Conservation (phyloP, 2,888 invertebrate genomes). For the Nasonovia ribisnigri region DNA sequence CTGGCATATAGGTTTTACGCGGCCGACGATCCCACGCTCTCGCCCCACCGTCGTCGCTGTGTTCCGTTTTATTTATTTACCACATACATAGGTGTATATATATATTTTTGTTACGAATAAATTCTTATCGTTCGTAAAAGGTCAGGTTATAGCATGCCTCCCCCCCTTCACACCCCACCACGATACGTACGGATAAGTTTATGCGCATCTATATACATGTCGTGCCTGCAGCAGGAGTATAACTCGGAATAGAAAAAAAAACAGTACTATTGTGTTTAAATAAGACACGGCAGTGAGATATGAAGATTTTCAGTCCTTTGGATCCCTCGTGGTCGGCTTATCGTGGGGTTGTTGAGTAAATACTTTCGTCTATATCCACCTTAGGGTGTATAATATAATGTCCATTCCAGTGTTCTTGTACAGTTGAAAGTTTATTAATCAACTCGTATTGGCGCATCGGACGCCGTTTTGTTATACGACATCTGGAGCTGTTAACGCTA, state of each 20-base stretch:
- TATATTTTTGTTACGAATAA: not conserved
- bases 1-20: not conserved
- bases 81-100: not conserved
- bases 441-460: not conserved
- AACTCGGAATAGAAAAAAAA: not conserved
- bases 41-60: not conserved
- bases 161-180: rapidly evolving
- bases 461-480: not conserved
- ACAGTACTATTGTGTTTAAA: not conserved
- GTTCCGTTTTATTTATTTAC: not conserved
- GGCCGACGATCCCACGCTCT: not conserved
- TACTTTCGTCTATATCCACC: too few relatives aligned
- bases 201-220: not conserved
- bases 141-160: not conserved
- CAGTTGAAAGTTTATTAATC: not conserved
- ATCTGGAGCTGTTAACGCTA: not conserved
- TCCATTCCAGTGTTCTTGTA: not conserved
- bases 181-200: not conserved
- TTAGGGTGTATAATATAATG: not conserved
- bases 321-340: not conserved
- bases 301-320: not conserved
- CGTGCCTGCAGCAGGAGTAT: not conserved
- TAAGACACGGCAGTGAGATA: not conserved
- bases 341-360: not conserved
- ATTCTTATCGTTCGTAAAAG: not conserved